Percentiles rank a stretch among this genome's conserved stretches.
Evolutionary conservation across 1,140 invertebrate species (phyloP).

Genomic region (Rhizoglyphus robini): DNA sequence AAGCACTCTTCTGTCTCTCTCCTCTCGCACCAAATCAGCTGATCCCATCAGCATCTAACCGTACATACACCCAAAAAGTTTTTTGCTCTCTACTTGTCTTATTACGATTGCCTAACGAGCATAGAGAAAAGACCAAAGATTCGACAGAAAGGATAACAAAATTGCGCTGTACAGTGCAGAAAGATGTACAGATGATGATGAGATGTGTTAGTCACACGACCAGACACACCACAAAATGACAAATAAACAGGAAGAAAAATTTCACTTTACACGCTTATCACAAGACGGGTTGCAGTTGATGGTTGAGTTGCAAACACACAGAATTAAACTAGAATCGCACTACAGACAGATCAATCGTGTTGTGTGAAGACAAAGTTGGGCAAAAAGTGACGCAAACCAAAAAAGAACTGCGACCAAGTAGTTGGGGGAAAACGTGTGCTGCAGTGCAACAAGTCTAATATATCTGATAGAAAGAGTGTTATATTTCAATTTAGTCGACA

Average conservation of each 20-base stretch:
- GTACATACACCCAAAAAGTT: background rate
- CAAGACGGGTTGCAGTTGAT: background rate
- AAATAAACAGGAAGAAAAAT: background rate
- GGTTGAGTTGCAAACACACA: background rate
- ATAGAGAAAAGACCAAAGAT: background rate
- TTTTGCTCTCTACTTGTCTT: no score
- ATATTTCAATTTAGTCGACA: no score
- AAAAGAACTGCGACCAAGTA: no score
- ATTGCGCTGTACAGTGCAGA: background rate
- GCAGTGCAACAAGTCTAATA: no score
- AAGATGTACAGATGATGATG: background rate
- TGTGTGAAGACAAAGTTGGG: no score
- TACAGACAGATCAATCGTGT: no score
- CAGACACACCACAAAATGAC: no score
- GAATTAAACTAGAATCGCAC: no score
- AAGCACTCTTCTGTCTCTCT: background rate
- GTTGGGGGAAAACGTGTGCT: no score
- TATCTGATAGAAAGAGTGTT: no score
- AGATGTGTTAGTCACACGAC: no score
- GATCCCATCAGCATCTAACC: background rate
- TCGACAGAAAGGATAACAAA: background rate
- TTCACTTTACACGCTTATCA: background rate
- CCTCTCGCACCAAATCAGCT: background rate
- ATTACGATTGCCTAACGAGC: background rate
- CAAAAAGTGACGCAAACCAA: no score